Evolutionary conservation across 37 sponge, comb jelly and placozoan species (phyloP).

Genomic region (Cladorhizidae sp.): DNA sequence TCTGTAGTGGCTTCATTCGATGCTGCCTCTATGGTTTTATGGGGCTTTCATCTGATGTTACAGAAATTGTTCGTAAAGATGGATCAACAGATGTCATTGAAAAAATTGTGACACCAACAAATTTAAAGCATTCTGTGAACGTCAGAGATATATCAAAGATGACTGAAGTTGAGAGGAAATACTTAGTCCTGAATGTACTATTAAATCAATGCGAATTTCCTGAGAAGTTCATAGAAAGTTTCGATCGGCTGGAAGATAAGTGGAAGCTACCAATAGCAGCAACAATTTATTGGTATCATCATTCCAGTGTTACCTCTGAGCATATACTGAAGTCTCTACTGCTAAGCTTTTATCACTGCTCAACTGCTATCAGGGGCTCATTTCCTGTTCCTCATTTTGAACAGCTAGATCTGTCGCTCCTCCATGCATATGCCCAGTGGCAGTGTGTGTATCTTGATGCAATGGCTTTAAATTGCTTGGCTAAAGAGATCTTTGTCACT

Average conservation of each 20-base stretch:
- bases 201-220: no score
- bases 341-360: no score
- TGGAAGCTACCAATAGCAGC: neutral
- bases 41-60: neutral
- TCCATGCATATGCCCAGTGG: slow-evolving; percentile 7
- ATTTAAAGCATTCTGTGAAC: no score
- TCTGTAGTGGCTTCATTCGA: neutral
- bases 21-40: neutral
- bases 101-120: no score
- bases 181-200: no score
- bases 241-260: neutral
- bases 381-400: no score
- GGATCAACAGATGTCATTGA: neutral
- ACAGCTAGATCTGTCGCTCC: neutral
- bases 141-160: no score
- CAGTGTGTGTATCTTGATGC: neutral
- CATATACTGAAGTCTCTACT: no score
- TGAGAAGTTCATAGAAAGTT: neutral
- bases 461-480: neutral
- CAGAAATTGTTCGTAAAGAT: neutral
- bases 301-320: no score
- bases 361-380: no score
- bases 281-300: neutral
- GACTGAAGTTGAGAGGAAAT: no score
- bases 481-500: neutral